phyloP scores from a whole-genome alignment of 2,888 invertebrate species.

The Cataglyphis cursor region DNA sequence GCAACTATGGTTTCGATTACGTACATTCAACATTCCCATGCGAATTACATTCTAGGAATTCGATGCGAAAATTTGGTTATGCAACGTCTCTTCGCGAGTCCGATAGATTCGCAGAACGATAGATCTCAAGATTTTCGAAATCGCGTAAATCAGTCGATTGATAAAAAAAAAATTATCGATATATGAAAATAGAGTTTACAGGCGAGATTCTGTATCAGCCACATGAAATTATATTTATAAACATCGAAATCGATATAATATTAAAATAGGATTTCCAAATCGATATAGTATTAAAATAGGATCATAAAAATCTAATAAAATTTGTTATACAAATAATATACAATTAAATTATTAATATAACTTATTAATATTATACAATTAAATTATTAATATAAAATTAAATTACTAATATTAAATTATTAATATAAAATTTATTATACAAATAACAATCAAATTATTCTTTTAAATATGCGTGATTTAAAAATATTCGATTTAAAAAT shows the following conservation, averaged over 20 bases:
- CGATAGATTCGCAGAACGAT: neutral
- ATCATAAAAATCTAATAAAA: neutral
- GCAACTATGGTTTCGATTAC: constrained; percentile 23
- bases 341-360: neutral
- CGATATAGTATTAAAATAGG: neutral
- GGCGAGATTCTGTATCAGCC: neutral
- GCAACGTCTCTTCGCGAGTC: neutral
- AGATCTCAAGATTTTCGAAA: neutral
- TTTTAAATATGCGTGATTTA: neutral
- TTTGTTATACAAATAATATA: too few relatives aligned
- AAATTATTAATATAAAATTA: too few relatives aligned
- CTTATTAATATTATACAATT: too few relatives aligned
- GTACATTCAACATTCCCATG: neutral
- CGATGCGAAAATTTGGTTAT: neutral
- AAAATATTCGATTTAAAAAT: neutral
- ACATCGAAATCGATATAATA: neutral
- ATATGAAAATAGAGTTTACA: neutral
- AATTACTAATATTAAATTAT: too few relatives aligned
- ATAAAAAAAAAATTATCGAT: neutral
- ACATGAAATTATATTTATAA: neutral
- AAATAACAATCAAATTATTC: neutral
- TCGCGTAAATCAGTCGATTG: neutral
- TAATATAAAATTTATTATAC: too few relatives aligned
- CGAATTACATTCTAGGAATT: neutral
- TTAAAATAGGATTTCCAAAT: neutral